Base-by-base conservation (phyloP, 2,113 vertebrate genomes). In the Mirza zaza region DNA sequence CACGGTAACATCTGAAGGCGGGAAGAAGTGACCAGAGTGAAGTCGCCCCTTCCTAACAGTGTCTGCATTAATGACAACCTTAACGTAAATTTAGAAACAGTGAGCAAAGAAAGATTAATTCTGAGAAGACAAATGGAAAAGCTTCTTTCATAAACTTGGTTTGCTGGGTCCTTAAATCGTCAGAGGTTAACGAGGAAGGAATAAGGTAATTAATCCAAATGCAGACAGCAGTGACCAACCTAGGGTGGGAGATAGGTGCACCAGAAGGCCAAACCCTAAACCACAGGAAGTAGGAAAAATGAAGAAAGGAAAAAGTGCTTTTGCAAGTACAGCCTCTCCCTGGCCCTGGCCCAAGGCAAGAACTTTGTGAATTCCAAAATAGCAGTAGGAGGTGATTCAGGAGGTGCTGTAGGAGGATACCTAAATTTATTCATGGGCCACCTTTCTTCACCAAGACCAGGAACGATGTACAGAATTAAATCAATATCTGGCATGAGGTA, bases 31-130 rank as follows among this genome's bases (percentile, higher is more conserved):
- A 67, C 36, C 9, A 14, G 13, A 48, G 75, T 1, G 25, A 73
- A 83, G 39, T 3, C 34, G 48, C 87, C 45, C 57, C 48, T 20
- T 50, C 55, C 20, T 34, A 57, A n/a, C 1, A 59, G 21, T 34
- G 76, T 55, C 36, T 55, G n/a, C 25, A 83, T 50, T 34, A 11
- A 63, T 65, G 45, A 87, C 6, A 17, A 14, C 21, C 76, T 79
- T 63, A 36, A 82, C 90, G 23, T 52, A 25, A 90, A n/a, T 25
- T 83, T 27, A 67, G 59, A 45, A 45, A 91, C 57, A 65, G 42
- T 25, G 57, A 83, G 25, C 45, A 79, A 95, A 91, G n/a, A 65
- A 63, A 71, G 59, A 63, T 39, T 14, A 55, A 97, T 91, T 87
- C 59, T 82, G 39, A 61, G 52, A 77, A 70, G 8, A 76, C 42